A percentile compares a stretch with the other conserved stretches of the same genome.
phyloP scores from a whole-genome alignment of 53 echinoderm and acorn worm genomes.

The Astropecten irregularis region DNA sequence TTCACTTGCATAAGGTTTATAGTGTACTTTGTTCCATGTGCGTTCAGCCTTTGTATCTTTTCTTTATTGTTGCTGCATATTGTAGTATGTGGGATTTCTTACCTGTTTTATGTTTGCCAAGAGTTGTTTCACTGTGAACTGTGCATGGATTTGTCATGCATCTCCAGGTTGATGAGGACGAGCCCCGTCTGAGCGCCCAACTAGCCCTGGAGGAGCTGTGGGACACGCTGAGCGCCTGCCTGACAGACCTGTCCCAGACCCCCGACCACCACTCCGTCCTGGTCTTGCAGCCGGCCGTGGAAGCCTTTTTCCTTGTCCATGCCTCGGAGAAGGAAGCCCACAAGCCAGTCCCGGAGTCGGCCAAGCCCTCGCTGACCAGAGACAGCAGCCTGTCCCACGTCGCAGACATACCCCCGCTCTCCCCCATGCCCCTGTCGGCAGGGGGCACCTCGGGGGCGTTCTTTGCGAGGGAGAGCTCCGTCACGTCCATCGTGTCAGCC shows the following conservation, averaged over 20 bases:
- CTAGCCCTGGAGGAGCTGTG: slow-evolving; percentile 82
- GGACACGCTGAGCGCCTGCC: slow-evolving; percentile 91
- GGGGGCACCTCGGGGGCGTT: slow-evolving; percentile 57
- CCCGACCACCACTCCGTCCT: slow-evolving; percentile 96
- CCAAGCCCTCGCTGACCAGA: slow-evolving; percentile 43
- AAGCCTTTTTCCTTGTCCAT: slow-evolving; percentile 97
- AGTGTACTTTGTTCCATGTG: no score
- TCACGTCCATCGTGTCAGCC: slow-evolving; percentile 89
- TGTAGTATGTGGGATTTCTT: no score
- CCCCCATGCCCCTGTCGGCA: slow-evolving; percentile 66
- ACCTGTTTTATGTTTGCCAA: no score
- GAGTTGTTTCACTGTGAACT: no score
- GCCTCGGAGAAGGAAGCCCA: slow-evolving; percentile 71
- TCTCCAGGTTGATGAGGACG: slow-evolving; percentile 64
- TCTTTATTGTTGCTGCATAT: no score
- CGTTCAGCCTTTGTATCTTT: no score
- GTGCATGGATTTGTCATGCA: no score
- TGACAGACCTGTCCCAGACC: slow-evolving; percentile 85
- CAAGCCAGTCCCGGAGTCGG: background rate
- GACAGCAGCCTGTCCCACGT: slow-evolving; percentile 60
- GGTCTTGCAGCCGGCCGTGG: slow-evolving; percentile 96
- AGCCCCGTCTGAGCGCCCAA: slow-evolving; percentile 81
- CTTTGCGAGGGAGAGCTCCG: slow-evolving; percentile 90
- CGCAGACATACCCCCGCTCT: slow-evolving; percentile 48
- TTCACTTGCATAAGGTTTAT: no score